Percentiles rank a stretch among this genome's conserved stretches.
phyloP scores from a whole-genome alignment of 2,888 invertebrate genomes.

The Brachynemurus nebulosus region DNA sequence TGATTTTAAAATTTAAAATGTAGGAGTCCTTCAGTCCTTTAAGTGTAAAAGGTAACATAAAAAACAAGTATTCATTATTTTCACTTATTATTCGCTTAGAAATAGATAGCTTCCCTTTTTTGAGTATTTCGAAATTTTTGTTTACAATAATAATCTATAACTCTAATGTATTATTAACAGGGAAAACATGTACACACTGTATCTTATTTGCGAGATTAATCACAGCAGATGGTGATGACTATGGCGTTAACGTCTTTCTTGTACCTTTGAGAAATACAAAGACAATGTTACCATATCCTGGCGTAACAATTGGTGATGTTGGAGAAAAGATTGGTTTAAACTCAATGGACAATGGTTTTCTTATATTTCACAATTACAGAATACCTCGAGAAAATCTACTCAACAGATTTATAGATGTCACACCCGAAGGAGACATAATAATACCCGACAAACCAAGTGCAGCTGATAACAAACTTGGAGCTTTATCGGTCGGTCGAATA shows the following conservation, averaged over 20 bases:
- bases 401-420: slow-evolving; percentile 77
- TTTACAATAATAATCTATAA: not conserved
- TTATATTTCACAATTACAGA: slow-evolving; percentile 65
- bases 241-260: slow-evolving; percentile 78
- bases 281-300: slow-evolving; percentile 57
- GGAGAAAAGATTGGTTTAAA: slow-evolving; percentile 86
- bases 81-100: no score
- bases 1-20: no score
- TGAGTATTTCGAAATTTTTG: not conserved
- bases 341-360: slow-evolving; percentile 85
- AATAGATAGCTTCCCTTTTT: no score
- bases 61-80: no score
- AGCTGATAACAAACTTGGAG: slow-evolving; percentile 61
- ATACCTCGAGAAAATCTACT: slow-evolving; percentile 67
- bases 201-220: slow-evolving; percentile 79
- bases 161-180: slow-evolving; percentile 31
- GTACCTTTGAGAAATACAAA: slow-evolving; percentile 70
- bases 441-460: slow-evolving; percentile 68
- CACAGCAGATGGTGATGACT: slow-evolving; percentile 60
- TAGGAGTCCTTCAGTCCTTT: no score
- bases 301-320: slow-evolving; percentile 79
- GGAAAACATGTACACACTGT: slow-evolving; percentile 72
- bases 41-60: no score
- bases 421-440: slow-evolving; percentile 66
- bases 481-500: no score